Evolutionary conservation across 2,888 invertebrate species (phyloP).

Genomic region (Iselma pallidipennis): DNA sequence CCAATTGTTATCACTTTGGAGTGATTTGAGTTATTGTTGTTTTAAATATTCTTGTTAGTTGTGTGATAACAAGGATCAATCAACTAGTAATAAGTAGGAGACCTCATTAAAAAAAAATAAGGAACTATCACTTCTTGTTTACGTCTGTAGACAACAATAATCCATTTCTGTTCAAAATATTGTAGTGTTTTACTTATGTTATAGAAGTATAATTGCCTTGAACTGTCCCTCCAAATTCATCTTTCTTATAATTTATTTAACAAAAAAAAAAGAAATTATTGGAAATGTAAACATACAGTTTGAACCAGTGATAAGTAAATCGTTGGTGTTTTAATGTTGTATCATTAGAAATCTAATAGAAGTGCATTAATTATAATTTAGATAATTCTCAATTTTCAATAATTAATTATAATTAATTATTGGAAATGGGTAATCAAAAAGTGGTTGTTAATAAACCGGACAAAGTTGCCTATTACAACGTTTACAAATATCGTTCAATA

Average conservation of each 20-base stretch:
- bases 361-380: neutral
- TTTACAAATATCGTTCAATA: slow-evolving; percentile 46
- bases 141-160: neutral
- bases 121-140: neutral
- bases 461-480: slow-evolving; percentile 48
- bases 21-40: slow-evolving; percentile 2
- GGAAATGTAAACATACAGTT: neutral
- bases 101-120: slow-evolving; percentile 4
- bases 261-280: neutral
- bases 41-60: slow-evolving; percentile 7
- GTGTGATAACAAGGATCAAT: slow-evolving; percentile 14
- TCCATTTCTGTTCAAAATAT: neutral
- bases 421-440: neutral
- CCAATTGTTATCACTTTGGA: slow-evolving; percentile 1
- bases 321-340: too few species aligned
- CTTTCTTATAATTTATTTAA: neutral
- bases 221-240: neutral
- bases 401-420: neutral
- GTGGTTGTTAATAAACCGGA: slow-evolving; percentile 5
- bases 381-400: neutral
- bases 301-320: too few species aligned
- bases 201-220: neutral
- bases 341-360: neutral
- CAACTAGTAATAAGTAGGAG: neutral
- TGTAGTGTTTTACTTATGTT: neutral